Evolutionary conservation across 2,888 invertebrate genomes (phyloP), one percentile per base, ranked within the genome.

Genomic region (Tubulanus polymorphus): DNA sequence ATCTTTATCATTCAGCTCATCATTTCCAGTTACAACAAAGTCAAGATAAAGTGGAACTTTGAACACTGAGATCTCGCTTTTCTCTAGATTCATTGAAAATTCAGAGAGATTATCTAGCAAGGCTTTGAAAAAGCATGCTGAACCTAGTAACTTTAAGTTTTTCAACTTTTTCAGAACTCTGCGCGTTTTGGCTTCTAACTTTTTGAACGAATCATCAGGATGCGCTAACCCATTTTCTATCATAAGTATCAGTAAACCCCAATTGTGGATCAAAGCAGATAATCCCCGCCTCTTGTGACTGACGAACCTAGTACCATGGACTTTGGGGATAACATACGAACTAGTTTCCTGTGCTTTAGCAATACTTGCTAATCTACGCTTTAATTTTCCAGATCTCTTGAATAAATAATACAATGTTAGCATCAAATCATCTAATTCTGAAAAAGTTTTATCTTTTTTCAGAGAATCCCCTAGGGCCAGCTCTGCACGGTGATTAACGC

Each of bases 381-480:
- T 29, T 3, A 51, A 20, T 27, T 51, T 51, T 20, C 37, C 37
- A 18, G 32, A 32, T 3, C 37, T 3, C 25, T 51, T 51, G 5
- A 29, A 28, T 6, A 28, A 26, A 20, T 51, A 51, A 20, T 37
- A 51, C 37, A 51, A 25, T 5, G 20, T 41, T 8, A 51, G 12
- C 51, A 51, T 32, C 6, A 51, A 20, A 12, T 51, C 51, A n/a
- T 51, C 23, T n/a, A 51, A 37, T 3, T 20, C 51, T 10, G 20
- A 15, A 37, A 32, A 51, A 12, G 6, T 18, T 5, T 26, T 26
- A 3, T 12, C 23, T 35, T 51, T 51, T 10, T 12, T 12, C 18
- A 51, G n/a, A 2, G 51, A 35, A 37, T 51, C 51, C 37, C 37
- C 37, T n/a, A 51, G 23, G 18, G 51, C 37, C 3, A 51, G 37